Evolutionary conservation across 2,113 vertebrate genomes (phyloP), one percentile per base, ranked within the genome.

Genomic region (Crypturellus undulatus): DNA sequence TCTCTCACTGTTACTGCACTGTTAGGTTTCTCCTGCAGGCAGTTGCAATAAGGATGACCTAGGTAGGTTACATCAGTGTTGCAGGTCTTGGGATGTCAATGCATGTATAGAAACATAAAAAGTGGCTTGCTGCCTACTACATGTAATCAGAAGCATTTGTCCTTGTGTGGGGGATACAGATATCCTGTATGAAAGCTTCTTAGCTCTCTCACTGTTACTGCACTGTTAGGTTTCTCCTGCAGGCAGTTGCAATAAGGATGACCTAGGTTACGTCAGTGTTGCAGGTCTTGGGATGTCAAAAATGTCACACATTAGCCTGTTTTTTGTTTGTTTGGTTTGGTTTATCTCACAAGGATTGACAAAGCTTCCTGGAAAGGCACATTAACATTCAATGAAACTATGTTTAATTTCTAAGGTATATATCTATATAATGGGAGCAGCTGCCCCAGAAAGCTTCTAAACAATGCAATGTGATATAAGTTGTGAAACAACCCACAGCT

Each of bases 391-490:
- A 26, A 4, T 43, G 45, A 34, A 15, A 6, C 5, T 5, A 6
- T 9, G 14, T 8, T 36, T 64, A 26, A 13, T 59, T 84, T 87
- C 68, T 22, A 40, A 1, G 1, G 5, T 34, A 15, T 42, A 64
- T 36, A 63, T 5, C 32, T 56, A 30, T 0, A 3, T 32, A 82
- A 63, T 45, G 54, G 19, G 15, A 59, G 7, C 20, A 28, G 11
- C 36, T 75, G 32, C 21, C 28, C 15, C 28, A 32, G n/a, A 22
- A 71, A 18, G 14, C 6, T 38, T 52, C 49, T 10, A 32, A 14
- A 16, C 26, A 10, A 11, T 0, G 0, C 36, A 9, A 30, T 58
- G 36, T 13, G 21, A n/a, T 22, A 5, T 3, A 38, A 88, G 15
- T 12, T 21, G 14, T 20, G 22, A 70, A 80, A 6, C 20, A 28